phyloP scores from a whole-genome alignment of 2,888 invertebrate species.

The Meandrusa payeni region DNA sequence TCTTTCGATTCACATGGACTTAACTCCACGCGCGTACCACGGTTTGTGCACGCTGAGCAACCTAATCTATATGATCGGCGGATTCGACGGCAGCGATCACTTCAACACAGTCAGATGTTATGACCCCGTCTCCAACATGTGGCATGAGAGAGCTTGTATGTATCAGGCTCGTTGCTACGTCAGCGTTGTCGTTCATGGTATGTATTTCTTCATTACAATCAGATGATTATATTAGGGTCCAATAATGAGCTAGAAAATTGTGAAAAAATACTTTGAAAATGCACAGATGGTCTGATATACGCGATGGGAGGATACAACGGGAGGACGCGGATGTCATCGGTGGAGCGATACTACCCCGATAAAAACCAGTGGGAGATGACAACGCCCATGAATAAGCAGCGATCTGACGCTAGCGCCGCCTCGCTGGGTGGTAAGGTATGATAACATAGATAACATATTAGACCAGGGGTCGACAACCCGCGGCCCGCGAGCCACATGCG shows the following conservation, averaged over 20 bases:
- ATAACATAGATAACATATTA: too few species aligned
- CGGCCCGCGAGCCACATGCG: too few species aligned
- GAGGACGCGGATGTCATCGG: slow-evolving; percentile 86
- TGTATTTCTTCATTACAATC: too few species aligned
- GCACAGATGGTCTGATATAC: slow-evolving; percentile 85
- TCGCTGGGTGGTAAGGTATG: slow-evolving; percentile 83
- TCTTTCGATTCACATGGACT: slow-evolving; percentile 84
- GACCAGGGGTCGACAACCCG: too few species aligned
- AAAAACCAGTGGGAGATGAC: slow-evolving; percentile 90
- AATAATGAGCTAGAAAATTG: too few species aligned
- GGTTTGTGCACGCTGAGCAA: slow-evolving; percentile 86
- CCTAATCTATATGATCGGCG: slow-evolving; percentile 89
- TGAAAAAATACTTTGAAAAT: too few species aligned
- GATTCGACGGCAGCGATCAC: slow-evolving; percentile 89
- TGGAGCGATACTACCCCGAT: slow-evolving; percentile 88
- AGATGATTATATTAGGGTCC: too few species aligned
- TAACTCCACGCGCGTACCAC: slow-evolving; percentile 88
- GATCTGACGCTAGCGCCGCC: slow-evolving; percentile 90
- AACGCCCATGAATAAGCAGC: slow-evolving; percentile 86
- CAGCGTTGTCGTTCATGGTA: slow-evolving; percentile 85
- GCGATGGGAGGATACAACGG: slow-evolving; percentile 93
- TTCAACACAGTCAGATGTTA: slow-evolving; percentile 90
- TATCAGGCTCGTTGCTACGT: slow-evolving; percentile 90
- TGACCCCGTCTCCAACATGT: slow-evolving; percentile 87
- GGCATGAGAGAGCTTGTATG: slow-evolving; percentile 90